A percentile compares a stretch with the other conserved stretches of the same genome.
These are phyloP conservation scores for Cephus runcator DNA, from an alignment of 2,888 invertebrate species.

Conservation along the genomic window DNA sequence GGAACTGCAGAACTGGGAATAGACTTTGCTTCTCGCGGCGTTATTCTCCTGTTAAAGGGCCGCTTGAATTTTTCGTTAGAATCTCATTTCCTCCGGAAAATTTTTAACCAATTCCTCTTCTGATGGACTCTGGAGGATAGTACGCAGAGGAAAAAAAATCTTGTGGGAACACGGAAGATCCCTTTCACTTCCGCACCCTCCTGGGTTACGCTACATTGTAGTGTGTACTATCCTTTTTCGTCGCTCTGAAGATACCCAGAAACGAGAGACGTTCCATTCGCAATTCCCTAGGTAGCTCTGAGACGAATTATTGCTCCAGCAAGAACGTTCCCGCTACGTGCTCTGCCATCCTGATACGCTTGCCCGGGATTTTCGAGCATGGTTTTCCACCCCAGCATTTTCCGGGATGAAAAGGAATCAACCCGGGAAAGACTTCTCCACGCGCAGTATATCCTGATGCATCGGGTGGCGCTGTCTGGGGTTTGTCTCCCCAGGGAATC, in stretches of 20 bases:
- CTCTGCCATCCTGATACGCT: constrained; percentile 34
- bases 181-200: not conserved
- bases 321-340: constrained; percentile 6
- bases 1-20: not conserved
- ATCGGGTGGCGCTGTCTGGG: constrained; percentile 26
- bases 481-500: constrained; percentile 22
- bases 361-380: constrained; percentile 28
- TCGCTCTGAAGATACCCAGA: not conserved
- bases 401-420: not conserved
- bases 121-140: not conserved
- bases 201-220: not conserved
- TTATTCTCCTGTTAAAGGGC: constrained; percentile 43
- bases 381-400: constrained; percentile 30
- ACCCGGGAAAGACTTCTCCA: constrained; percentile 27
- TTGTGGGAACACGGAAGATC: not conserved
- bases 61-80: constrained; percentile 53
- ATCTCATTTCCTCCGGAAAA: constrained; percentile 39
- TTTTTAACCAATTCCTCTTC: not conserved
- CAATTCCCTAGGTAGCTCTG: not conserved
- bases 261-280: not conserved
- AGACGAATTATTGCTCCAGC: not conserved
- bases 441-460: constrained; percentile 27
- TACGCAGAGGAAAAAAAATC: not conserved
- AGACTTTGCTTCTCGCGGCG: constrained; percentile 20
- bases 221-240: not conserved